These are phyloP conservation scores for Parauchenoglanis punctatus DNA, from an alignment of 2,797 vertebrate species.

Conservation along the genomic window DNA sequence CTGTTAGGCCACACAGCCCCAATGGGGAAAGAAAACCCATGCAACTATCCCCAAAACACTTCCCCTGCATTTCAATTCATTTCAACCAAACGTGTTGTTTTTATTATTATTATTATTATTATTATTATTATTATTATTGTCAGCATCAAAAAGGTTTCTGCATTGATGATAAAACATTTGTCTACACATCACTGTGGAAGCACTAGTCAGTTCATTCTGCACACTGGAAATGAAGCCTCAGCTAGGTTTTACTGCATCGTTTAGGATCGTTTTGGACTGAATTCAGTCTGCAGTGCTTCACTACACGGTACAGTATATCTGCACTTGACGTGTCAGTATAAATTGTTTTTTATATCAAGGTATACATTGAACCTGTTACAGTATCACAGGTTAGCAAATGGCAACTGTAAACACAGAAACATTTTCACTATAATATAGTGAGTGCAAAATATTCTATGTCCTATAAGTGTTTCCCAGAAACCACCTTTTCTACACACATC, in stretches of 20 bases:
- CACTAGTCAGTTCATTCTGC: background rate
- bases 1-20: conserved; percentile 30
- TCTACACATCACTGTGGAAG: background rate
- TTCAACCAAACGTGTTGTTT: conserved; percentile 4
- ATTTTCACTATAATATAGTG: background rate
- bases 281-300: conserved; percentile 10
- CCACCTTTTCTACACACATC: background rate
- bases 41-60: conserved; percentile 34
- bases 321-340: background rate
- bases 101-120: background rate
- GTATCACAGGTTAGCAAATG: background rate
- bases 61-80: conserved; percentile 10
- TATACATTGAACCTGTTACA: background rate
- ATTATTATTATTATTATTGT: background rate
- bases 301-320: background rate
- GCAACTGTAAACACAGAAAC: background rate
- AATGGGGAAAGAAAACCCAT: conserved; percentile 27
- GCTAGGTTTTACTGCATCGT: background rate
- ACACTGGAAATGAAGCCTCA: conserved; percentile 3
- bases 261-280: conserved; percentile 2
- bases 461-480: background rate
- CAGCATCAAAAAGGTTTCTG: background rate
- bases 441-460: background rate
- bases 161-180: background rate
- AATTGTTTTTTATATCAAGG: background rate